These are phyloP conservation scores for Himalopsyche anomala DNA, from an alignment of 2,888 invertebrate species.

Conservation along the genomic window DNA sequence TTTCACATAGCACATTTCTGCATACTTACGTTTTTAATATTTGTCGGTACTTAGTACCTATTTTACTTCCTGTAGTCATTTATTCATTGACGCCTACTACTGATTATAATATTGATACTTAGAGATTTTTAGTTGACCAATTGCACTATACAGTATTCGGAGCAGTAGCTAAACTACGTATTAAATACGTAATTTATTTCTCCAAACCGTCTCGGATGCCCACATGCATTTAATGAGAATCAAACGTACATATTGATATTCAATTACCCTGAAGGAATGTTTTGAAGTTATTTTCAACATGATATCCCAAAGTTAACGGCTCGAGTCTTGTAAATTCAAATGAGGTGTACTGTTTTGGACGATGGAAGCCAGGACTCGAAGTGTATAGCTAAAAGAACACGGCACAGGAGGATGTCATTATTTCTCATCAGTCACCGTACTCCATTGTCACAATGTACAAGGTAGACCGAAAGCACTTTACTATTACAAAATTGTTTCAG, in stretches of 20 bases:
- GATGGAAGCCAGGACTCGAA: background rate
- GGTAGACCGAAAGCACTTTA: no score
- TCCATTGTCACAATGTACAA: background rate
- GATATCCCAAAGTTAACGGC: constrained; percentile 2
- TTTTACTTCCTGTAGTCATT: no score
- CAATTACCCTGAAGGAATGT: constrained; percentile 2
- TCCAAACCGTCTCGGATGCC: background rate
- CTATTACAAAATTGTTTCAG: no score
- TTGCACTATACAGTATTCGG: no score
- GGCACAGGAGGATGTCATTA: constrained; percentile 17
- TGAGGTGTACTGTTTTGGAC: constrained; percentile 10
- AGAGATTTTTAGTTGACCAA: no score
- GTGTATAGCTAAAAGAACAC: background rate
- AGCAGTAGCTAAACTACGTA: no score
- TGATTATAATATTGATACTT: no score
- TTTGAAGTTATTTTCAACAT: background rate
- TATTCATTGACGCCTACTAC: no score
- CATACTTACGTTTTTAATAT: no score
- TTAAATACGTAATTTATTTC: no score
- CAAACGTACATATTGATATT: constrained; percentile 1
- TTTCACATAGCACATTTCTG: no score
- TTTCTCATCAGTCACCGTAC: constrained; percentile 5
- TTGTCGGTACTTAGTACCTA: no score
- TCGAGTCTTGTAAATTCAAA: constrained; percentile 13
- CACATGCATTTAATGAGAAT: background rate